Evolutionary conservation across 2,888 invertebrate species (phyloP), one percentile per base, ranked within the genome.

Genomic region (Limnephilus auricula): DNA sequence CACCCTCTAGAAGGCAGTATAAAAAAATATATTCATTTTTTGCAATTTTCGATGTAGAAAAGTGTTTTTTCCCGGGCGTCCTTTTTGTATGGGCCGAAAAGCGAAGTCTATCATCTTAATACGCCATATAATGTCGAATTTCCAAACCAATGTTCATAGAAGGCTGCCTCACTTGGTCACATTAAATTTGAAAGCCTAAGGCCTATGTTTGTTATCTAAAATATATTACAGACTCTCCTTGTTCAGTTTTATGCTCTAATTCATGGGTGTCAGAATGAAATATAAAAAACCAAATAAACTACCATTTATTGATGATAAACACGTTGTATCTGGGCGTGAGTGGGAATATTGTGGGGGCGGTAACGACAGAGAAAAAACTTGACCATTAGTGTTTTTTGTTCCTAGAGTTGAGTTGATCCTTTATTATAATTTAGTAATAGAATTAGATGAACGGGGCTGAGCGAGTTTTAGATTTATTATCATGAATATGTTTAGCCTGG

Each of bases 171-270:
- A 34, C 34, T 18, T 32, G 9, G 34, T 18, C 32, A 82, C 34
- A 82, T 82, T 34, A 82, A 82, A 65, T 65, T 65, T 25, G 65
- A 65, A 65, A 65, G 65, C 65, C 65, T 65, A 65, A 65, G 65
- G 65, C 65, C 25, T 65, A 9, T 65, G 65, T 65, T 65, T 37
- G 34, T 82, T 82, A 82, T 82, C 34, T 34, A 9, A 34, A 25
- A 37, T 82, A 32, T 50, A 50, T 82, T 32, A 37, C 82, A 65
- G 82, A 2, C 34, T 34, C 34, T 30, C 25, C 31, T 82, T 34
- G 82, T 82, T 34, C 34, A 34, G 82, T 82, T 82, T 32, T 82
- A 82, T 34, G 82, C 82, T 34, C 82, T 34, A 82, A 82, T 82
- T 82, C 34, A 82, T 82, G 82, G 82, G 82, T 32, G 80, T 80